Percentiles rank a stretch among this genome's conserved stretches.
These are phyloP conservation scores for Tenodera sinensis DNA, from an alignment of 2,888 invertebrate genomes.

Conservation along the genomic window DNA sequence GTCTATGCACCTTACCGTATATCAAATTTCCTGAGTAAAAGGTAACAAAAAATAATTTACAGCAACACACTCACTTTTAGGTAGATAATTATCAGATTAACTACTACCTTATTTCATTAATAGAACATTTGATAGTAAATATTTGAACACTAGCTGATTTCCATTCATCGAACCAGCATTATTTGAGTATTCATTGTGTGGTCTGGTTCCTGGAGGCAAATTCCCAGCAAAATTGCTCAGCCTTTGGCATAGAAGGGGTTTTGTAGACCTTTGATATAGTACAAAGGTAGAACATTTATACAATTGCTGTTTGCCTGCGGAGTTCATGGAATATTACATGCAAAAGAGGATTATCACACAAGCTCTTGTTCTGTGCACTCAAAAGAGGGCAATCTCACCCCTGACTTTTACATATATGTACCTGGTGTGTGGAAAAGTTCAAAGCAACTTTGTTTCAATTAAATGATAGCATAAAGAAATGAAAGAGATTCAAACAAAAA, in stretches of 20 bases:
- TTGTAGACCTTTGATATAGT: neutral
- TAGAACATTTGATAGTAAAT: too few relatives aligned
- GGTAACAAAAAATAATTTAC: too few relatives aligned
- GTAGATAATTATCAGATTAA: too few relatives aligned
- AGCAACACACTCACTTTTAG: too few relatives aligned
- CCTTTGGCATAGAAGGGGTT: neutral
- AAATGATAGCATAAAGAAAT: neutral
- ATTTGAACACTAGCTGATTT: too few relatives aligned
- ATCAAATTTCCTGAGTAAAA: too few relatives aligned
- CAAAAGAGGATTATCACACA: neutral
- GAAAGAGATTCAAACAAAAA: too few relatives aligned
- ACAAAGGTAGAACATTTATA: neutral
- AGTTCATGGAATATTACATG: neutral
- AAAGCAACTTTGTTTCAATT: neutral
- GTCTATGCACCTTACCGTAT: too few relatives aligned
- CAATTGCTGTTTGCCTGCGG: neutral
- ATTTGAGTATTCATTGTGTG: neutral
- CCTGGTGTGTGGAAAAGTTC: neutral
- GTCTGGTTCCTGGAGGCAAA: neutral
- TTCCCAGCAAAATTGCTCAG: neutral
- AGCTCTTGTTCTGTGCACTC: neutral
- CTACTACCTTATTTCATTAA: too few relatives aligned
- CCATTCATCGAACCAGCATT: neutral
- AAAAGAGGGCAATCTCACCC: neutral
- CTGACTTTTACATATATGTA: neutral